Base-by-base conservation (phyloP, 2,797 vertebrate genomes). In the Nyctibius grandis region DNA sequence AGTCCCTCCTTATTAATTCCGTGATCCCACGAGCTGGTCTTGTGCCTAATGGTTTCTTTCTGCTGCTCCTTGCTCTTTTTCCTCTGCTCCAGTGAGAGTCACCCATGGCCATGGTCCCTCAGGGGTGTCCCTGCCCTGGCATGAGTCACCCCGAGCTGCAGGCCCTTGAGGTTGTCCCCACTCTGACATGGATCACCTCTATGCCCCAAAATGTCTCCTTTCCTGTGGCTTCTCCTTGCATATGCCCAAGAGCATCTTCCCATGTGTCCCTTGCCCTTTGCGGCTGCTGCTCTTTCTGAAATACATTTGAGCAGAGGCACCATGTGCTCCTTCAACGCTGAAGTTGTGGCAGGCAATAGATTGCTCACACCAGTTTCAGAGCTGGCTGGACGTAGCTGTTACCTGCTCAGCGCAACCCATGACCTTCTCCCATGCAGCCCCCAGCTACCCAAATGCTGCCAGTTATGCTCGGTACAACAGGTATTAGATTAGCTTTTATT, bases 321-420 rank as follows among this genome's bases (percentile, higher is more conserved):
- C 22, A 18, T 0, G 0, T 48, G 65, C 23, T 65, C 8, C 57
- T 65, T 54, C 4, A 3, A 0, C 3, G 1, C 0, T 25, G 20
- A 36, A 11, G 44, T 10, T 63, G 36, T 63, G 50, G 12, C 65
- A 70, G 72, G 33, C 23, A 20, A 0, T 20, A 22, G 53, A 20
- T 19, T n/a, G 48, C 48, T 77, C 53, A 7, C 44, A 47, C 15
- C n/a, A 12, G 5, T 59, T 45, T 67, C 25, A 45, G 57, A 74
- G 64, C 28, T 89, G 57, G 7, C 45, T 86, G 63, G 42, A 80
- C 1, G 0, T 74, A 34, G 40, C n/a, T 67, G 61, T 72, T 56
- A 44, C 25, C 14, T 26, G 53, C 61, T 70, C n/a, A 34, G 48
- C 53, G 76, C 48, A 84, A 8, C 21, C 6, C 2, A 1, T 51